Evolutionary conservation across 2,888 invertebrate species (phyloP).

Genomic region (Uropetala carovei): DNA sequence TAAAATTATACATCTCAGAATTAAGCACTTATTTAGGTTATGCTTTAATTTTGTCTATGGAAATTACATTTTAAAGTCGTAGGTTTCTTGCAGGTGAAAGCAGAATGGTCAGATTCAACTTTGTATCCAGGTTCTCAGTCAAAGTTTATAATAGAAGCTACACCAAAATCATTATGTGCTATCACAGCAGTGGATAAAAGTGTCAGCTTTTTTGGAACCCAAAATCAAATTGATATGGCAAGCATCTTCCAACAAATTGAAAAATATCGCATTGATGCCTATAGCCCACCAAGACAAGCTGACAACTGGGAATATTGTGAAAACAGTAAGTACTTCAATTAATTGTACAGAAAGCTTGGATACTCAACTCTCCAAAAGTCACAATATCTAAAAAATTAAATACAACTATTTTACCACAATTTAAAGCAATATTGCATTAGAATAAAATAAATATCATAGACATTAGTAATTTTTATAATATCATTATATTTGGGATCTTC

Average conservation of each 20-base stretch:
- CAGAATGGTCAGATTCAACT: slow-evolving; percentile 75
- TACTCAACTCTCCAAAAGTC: too few species aligned
- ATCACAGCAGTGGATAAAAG: slow-evolving; percentile 79
- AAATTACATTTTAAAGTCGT: not conserved
- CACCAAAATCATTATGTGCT: slow-evolving; percentile 79
- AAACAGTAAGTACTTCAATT: slow-evolving; percentile 67
- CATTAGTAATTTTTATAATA: too few species aligned
- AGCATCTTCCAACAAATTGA: slow-evolving; percentile 72
- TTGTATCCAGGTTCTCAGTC: slow-evolving; percentile 77
- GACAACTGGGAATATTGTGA: slow-evolving; percentile 73
- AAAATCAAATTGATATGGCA: slow-evolving; percentile 70
- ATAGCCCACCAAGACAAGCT: slow-evolving; percentile 71
- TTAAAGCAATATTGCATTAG: too few species aligned
- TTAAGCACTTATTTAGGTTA: not conserved
- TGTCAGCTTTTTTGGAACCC: slow-evolving; percentile 75
- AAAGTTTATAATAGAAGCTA: slow-evolving; percentile 76
- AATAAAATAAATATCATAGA: too few species aligned
- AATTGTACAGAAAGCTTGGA: too few species aligned
- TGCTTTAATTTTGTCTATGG: not conserved
- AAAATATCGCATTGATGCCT: slow-evolving; percentile 72
- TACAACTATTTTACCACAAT: too few species aligned
- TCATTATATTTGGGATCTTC: too few species aligned
- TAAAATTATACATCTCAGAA: not conserved
- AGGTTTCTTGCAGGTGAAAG: slow-evolving; percentile 73
- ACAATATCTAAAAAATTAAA: too few species aligned